phyloP scores from a whole-genome alignment of 1,140 invertebrate species.

The Drosophila yakuba region DNA sequence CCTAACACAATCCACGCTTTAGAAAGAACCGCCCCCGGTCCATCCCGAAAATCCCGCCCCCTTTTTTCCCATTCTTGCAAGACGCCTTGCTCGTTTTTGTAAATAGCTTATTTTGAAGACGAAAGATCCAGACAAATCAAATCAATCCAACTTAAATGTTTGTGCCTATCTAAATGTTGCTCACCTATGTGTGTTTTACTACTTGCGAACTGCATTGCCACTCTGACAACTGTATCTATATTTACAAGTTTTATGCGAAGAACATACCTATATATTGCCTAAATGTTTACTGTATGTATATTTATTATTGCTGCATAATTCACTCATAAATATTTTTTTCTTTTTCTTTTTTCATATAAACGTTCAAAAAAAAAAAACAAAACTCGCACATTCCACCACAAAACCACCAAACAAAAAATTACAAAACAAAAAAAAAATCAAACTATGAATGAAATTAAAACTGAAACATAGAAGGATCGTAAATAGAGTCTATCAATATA shows the following conservation, averaged over 20 bases:
- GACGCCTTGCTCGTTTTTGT: conserved; percentile 50
- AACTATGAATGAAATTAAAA: conserved; percentile 32
- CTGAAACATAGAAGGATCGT: conserved; percentile 63
- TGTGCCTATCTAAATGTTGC: conserved; percentile 55
- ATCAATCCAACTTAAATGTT: conserved; percentile 14
- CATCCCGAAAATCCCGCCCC: not conserved
- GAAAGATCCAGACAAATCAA: conserved; percentile 4
- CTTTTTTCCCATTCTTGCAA: conserved; percentile 2
- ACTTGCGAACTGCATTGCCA: conserved; percentile 54
- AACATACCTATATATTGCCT: conserved; percentile 70
- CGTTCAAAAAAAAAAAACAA: conserved; percentile 62
- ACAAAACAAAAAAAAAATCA: conserved; percentile 40
- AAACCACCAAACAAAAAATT: conserved; percentile 55
- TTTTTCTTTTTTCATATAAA: conserved; percentile 82
- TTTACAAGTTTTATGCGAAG: conserved; percentile 37
- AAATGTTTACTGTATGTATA: conserved; percentile 83
- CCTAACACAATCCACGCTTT: conserved; percentile 35
- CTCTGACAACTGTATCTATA: conserved; percentile 50
- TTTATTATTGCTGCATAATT: conserved; percentile 83
- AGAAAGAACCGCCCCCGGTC: conserved; percentile 18
- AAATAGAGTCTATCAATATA: conserved; percentile 30
- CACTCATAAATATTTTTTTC: conserved; percentile 83
- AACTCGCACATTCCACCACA: conserved; percentile 81
- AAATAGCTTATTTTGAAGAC: conserved; percentile 26
- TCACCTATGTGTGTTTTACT: conserved; percentile 50